A percentile compares a stretch with the other conserved stretches of the same genome.
phyloP scores from a whole-genome alignment of 1,140 invertebrate genomes.

The Mactra quadrangularis region DNA sequence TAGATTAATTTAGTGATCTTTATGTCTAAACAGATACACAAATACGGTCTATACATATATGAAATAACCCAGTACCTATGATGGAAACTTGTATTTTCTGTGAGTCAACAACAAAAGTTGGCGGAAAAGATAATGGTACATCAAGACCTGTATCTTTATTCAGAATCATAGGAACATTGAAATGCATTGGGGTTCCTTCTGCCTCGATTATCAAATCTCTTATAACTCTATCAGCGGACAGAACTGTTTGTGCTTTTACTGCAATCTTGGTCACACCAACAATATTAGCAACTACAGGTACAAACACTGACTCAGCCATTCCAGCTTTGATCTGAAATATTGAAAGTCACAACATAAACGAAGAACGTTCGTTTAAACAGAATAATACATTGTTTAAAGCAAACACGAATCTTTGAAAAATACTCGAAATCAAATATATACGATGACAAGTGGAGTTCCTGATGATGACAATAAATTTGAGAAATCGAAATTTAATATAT shows the following conservation, averaged over 20 bases:
- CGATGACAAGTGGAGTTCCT: no score
- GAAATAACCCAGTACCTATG: no score
- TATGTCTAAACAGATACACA: no score
- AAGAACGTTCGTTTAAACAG: no score
- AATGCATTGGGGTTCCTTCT: conserved; percentile 41
- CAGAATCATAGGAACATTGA: conserved; percentile 36
- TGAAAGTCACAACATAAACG: no score
- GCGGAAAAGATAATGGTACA: conserved; percentile 6
- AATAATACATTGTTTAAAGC: no score
- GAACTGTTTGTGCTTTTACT: conserved; percentile 36
- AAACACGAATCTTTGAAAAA: no score
- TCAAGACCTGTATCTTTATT: conserved; percentile 15
- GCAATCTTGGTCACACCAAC: conserved; percentile 29
- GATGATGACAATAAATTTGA: no score
- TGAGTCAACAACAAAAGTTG: conserved; percentile 12
- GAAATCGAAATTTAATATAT: no score
- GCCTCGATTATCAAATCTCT: conserved; percentile 57
- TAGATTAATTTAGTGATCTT: no score
- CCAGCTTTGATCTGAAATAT: conserved; percentile 42
- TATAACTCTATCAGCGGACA: conserved; percentile 50
- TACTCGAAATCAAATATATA: no score
- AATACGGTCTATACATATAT: no score
- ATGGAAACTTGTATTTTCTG: conserved; percentile 17
- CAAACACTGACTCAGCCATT: conserved; percentile 5
- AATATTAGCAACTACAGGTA: conserved; percentile 46